A percentile compares a stretch with the other conserved stretches of the same genome.
These are phyloP conservation scores for Creontiades dilutus DNA, from an alignment of 2,888 invertebrate genomes.

Conservation along the genomic window DNA sequence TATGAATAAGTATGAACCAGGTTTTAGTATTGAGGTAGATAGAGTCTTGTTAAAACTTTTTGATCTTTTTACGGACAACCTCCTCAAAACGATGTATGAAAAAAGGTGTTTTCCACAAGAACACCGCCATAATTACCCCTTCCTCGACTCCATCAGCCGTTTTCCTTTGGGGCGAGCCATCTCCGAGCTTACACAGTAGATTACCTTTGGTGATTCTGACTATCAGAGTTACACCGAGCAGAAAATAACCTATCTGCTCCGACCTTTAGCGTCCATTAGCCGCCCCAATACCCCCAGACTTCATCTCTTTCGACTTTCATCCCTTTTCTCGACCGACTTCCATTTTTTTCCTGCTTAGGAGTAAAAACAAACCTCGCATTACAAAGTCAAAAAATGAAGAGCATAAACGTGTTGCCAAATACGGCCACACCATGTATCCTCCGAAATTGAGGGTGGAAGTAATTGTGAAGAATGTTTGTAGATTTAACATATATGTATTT, in stretches of 20 bases:
- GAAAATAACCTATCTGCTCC: slow-evolving; percentile 60
- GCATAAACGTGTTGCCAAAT: too few species aligned
- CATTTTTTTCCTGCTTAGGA: not conserved
- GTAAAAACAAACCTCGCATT: too few species aligned
- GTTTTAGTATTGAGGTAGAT: too few species aligned
- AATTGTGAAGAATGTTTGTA: too few species aligned
- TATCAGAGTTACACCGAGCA: slow-evolving; percentile 58
- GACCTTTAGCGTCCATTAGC: slow-evolving; percentile 56
- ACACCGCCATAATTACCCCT: not conserved
- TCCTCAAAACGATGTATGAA: not conserved
- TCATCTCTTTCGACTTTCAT: slow-evolving; percentile 54
- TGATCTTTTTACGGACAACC: not conserved
- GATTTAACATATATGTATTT: too few species aligned
- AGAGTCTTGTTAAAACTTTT: too few species aligned
- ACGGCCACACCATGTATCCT: too few species aligned
- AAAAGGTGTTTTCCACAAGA: slow-evolving; percentile 35
- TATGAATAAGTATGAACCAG: slow-evolving; percentile 35
- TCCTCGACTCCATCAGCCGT: not conserved
- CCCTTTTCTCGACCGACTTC: slow-evolving; percentile 6
- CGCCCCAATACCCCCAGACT: slow-evolving; percentile 49
- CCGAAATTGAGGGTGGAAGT: too few species aligned
- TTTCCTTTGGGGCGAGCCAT: slow-evolving; percentile 21
- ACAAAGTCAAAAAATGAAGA: too few species aligned
- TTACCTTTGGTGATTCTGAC: slow-evolving; percentile 51
- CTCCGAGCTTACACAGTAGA: slow-evolving; percentile 53